phyloP scores from a whole-genome alignment of 2,113 vertebrate genomes.

The Phodopus roborovskii region DNA sequence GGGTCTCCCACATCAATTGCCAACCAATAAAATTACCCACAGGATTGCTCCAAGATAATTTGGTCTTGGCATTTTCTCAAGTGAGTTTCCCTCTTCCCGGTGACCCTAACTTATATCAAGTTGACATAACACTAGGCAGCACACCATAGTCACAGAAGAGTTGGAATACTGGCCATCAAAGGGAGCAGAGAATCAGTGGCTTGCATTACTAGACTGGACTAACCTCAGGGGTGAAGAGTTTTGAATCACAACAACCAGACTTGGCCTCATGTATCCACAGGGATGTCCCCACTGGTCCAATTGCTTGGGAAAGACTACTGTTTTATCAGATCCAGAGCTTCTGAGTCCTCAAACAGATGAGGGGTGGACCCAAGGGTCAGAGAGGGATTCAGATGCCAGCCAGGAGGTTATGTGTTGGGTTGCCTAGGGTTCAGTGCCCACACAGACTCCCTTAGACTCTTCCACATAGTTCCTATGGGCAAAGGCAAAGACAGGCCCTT shows the following conservation, averaged over 20 bases:
- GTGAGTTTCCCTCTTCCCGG: not conserved
- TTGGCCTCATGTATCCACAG: too few species aligned
- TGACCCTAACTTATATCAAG: not conserved
- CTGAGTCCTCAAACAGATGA: not conserved
- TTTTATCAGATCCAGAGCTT: not conserved
- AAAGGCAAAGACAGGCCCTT: not conserved
- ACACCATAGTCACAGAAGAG: not conserved
- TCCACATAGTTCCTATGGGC: too few species aligned
- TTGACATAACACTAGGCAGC: not conserved
- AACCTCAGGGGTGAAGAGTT: not conserved
- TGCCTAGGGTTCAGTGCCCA: too few species aligned
- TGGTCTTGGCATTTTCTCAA: not conserved
- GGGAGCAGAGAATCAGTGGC: not conserved
- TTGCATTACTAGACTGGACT: too few species aligned
- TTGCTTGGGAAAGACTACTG: not conserved
- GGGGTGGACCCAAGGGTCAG: not conserved
- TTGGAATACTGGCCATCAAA: too few species aligned
- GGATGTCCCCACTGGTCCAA: not conserved
- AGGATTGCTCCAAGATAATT: not conserved
- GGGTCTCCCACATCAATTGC: not conserved
- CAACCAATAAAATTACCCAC: not conserved
- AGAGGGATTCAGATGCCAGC: not conserved
- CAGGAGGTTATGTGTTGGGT: not conserved
- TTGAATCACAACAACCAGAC: not conserved
- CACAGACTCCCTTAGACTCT: not conserved